A percentile compares a stretch with the other conserved stretches of the same genome.
phyloP scores from a whole-genome alignment of 2,113 vertebrate species.

The Emydocephalus ijimae region DNA sequence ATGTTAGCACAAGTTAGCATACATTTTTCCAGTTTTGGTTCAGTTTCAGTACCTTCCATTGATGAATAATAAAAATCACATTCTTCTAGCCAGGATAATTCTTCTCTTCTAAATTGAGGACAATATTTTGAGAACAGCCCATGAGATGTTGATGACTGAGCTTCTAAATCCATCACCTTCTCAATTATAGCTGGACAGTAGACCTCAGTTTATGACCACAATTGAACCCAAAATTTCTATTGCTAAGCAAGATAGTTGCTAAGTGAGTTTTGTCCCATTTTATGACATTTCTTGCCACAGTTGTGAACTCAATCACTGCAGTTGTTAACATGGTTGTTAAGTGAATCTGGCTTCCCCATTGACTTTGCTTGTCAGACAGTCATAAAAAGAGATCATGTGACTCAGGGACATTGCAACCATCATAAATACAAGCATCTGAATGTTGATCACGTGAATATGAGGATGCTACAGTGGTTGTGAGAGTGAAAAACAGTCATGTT shows the following conservation, averaged over 20 bases:
- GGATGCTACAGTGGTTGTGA: no score
- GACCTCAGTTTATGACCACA: not conserved
- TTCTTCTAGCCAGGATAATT: constrained; percentile 33
- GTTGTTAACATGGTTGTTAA: no score
- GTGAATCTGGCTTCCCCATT: no score
- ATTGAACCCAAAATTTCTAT: not conserved
- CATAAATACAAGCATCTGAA: no score
- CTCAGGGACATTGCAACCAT: no score
- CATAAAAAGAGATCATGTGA: no score
- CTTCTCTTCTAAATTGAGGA: constrained; percentile 28
- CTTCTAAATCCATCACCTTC: not conserved
- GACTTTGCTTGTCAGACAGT: no score
- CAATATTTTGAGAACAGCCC: constrained; percentile 55
- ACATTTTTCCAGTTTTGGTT: constrained; percentile 27
- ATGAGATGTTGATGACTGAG: constrained; percentile 50
- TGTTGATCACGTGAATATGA: no score
- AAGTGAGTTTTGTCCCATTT: not conserved
- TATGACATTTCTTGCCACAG: no score
- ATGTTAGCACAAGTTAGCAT: constrained; percentile 30
- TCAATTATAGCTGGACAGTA: not conserved
- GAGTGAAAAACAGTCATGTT: no score
- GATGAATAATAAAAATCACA: not conserved
- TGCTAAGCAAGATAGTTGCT: not conserved
- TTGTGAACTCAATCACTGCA: no score
- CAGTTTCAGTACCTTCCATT: not conserved